phyloP scores from a whole-genome alignment of 2,113 vertebrate genomes.

The Pteronura brasiliensis region DNA sequence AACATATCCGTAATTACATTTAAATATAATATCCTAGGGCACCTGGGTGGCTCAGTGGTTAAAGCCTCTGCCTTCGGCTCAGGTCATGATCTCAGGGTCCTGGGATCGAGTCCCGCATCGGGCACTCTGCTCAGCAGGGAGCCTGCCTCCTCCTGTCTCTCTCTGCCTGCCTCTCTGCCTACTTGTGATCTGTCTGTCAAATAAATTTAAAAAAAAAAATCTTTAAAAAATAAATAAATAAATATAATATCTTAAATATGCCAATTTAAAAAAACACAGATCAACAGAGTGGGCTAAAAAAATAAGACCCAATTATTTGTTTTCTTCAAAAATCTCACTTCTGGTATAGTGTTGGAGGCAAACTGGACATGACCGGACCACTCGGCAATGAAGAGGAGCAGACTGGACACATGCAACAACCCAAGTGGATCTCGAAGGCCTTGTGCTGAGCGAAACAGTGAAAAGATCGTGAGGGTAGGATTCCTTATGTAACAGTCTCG shows the following conservation, averaged over 20 bases:
- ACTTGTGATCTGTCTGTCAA: too few relatives aligned
- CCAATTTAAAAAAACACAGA: not conserved
- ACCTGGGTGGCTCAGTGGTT: too few relatives aligned
- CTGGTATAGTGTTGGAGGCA: not conserved
- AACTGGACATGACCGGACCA: too few relatives aligned
- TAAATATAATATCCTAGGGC: not conserved
- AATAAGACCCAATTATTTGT: not conserved
- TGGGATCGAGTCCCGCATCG: too few relatives aligned
- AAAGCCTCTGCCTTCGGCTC: too few relatives aligned
- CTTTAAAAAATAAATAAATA: too few relatives aligned
- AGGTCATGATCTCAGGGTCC: too few relatives aligned
- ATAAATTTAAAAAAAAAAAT: too few relatives aligned
- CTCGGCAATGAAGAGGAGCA: too few relatives aligned
- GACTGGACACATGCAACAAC: accelerated
- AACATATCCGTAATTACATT: not conserved
- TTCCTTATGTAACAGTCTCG: not conserved
- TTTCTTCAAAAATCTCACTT: not conserved
- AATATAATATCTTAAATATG: not conserved
- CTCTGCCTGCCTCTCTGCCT: too few relatives aligned
- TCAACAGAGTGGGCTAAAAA: not conserved
- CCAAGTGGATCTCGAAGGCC: accelerated
- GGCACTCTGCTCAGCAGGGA: too few relatives aligned
- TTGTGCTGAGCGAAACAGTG: accelerated
- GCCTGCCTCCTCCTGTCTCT: too few relatives aligned
- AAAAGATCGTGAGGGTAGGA: not conserved